Percentiles rank a stretch among this genome's conserved stretches.
Conservation (phyloP, 2,888 invertebrate species). For the Lacanobia oleracea region DNA sequence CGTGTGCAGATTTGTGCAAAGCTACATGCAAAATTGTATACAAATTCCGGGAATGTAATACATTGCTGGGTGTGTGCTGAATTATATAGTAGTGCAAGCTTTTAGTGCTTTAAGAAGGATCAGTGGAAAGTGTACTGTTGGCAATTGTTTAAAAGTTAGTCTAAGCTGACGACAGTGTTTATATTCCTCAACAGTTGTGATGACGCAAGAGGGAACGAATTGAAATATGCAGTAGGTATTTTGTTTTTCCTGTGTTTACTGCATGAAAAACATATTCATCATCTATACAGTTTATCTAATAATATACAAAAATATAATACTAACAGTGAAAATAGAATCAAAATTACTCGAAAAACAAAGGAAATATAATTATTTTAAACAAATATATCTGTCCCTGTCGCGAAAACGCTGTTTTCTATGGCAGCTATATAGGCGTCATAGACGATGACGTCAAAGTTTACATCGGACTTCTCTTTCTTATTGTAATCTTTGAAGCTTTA, state of each 20-base stretch:
- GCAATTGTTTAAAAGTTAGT: constrained; percentile 13
- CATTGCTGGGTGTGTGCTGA: constrained; percentile 14
- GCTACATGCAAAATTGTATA: constrained; percentile 25
- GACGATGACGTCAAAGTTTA: too few species aligned
- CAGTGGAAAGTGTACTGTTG: constrained; percentile 21
- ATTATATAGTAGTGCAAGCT: constrained; percentile 24
- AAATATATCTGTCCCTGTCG: too few species aligned
- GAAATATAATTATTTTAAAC: too few species aligned
- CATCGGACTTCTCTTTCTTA: too few species aligned
- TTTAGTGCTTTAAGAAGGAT: constrained; percentile 18
- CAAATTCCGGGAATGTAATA: constrained; percentile 27
- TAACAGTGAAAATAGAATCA: too few species aligned
- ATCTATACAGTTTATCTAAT: too few species aligned
- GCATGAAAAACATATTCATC: too few species aligned
- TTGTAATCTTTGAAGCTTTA: too few species aligned
- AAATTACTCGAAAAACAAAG: too few species aligned
- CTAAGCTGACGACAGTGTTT: not conserved
- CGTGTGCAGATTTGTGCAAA: constrained; percentile 50
- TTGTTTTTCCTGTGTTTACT: not conserved
- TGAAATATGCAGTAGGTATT: not conserved
- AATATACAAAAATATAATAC: too few species aligned
- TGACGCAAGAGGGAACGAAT: not conserved
- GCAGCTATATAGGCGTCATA: too few species aligned
- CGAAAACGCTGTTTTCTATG: too few species aligned
- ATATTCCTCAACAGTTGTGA: not conserved